phyloP scores from a whole-genome alignment of 2,797 vertebrate species.

The Alosa sapidissima region DNA sequence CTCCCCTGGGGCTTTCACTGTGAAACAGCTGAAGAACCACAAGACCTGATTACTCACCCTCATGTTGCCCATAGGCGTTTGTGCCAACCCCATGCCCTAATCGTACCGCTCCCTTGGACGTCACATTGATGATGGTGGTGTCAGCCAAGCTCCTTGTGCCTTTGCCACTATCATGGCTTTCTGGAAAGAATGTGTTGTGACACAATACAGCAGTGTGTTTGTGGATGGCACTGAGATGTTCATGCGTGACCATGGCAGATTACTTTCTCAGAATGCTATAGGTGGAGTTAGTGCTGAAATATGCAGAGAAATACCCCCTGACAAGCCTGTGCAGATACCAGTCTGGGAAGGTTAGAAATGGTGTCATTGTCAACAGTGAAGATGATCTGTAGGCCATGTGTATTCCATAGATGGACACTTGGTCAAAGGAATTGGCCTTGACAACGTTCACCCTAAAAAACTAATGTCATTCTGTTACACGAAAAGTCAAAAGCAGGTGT shows the following conservation, averaged over 20 bases:
- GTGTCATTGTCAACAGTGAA: no score
- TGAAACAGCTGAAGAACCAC: not conserved
- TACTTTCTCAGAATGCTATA: not conserved
- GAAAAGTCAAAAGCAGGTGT: not conserved
- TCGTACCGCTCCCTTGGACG: not conserved
- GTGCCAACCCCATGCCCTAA: not conserved
- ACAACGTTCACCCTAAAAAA: not conserved
- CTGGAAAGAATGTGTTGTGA: not conserved
- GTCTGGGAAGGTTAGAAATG: not conserved
- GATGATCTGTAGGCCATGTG: no score
- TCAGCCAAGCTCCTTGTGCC: not conserved
- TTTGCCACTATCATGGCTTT: not conserved
- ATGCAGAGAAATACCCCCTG: not conserved
- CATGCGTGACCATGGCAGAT: not conserved
- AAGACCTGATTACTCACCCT: no score
- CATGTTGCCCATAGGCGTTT: no score
- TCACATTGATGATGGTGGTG: not conserved
- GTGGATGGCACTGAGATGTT: not conserved
- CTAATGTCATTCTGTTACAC: not conserved
- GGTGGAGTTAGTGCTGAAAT: not conserved
- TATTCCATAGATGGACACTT: no score
- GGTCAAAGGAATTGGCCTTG: not conserved
- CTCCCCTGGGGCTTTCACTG: not conserved
- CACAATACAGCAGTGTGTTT: constrained; percentile 2
- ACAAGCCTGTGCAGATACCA: not conserved